These are phyloP conservation scores for Chlorodrepanis virens DNA, from an alignment of 2,113 vertebrate genomes.

Conservation along the genomic window DNA sequence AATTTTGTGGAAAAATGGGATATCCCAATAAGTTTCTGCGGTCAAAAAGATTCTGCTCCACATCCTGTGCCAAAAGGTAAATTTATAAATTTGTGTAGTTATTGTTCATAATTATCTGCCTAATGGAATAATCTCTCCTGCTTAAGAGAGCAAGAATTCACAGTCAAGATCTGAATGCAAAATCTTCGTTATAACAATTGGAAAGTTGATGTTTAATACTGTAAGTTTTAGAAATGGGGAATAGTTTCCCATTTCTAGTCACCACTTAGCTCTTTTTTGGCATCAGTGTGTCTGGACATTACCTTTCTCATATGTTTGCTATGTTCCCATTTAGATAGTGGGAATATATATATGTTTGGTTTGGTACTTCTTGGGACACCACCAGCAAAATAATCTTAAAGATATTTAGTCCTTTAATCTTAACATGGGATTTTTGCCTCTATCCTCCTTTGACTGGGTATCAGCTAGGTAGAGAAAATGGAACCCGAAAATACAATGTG, in stretches of 20 bases:
- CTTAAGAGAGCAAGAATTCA: background rate
- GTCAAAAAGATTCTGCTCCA: conserved; percentile 96
- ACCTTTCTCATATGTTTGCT: background rate
- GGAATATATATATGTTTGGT: background rate
- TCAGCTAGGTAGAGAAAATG: background rate
- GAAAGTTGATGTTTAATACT: background rate
- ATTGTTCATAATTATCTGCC: background rate
- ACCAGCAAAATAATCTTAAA: background rate
- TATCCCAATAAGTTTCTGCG: conserved; percentile 90
- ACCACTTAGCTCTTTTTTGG: background rate
- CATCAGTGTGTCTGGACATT: background rate
- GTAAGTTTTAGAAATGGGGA: background rate
- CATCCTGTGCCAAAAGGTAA: conserved; percentile 94
- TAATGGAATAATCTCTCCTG: background rate
- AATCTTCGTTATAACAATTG: background rate
- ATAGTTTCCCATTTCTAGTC: background rate
- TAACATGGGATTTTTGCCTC: background rate
- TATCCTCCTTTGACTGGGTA: background rate
- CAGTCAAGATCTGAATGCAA: background rate
- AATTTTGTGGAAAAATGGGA: conserved; percentile 95
- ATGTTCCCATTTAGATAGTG: background rate
- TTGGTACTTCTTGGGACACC: background rate
- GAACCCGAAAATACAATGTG: background rate
- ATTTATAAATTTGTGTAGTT: conserved; percentile 34
- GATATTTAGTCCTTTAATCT: background rate